Conservation (phyloP, 2,113 vertebrate genomes). For the Cyphomyrus discorhynchus region DNA sequence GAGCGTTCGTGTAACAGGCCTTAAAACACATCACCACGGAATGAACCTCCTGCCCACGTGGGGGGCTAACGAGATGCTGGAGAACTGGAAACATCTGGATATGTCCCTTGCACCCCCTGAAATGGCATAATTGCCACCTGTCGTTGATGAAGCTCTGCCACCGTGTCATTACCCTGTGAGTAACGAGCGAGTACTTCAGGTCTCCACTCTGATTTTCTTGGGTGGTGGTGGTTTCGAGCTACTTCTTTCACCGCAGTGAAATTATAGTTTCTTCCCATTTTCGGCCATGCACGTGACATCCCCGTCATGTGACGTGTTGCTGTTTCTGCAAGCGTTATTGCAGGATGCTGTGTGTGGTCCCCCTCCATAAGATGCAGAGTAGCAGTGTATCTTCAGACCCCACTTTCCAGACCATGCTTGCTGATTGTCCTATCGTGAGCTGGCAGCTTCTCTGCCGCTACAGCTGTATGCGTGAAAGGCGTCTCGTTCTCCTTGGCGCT, state of each 20-base stretch:
- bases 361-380: background rate
- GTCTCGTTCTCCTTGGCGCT: background rate
- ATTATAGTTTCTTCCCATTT: background rate
- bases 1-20: background rate
- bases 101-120: constrained; percentile 14
- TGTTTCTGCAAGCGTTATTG: background rate
- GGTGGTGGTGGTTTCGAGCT: background rate
- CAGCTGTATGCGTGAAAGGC: background rate
- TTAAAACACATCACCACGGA: background rate
- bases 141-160: background rate
- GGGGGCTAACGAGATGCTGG: constrained; percentile 23
- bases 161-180: constrained; percentile 14
- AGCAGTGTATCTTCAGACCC: background rate
- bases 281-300: background rate
- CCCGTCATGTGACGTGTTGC: background rate
- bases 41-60: constrained; percentile 24
- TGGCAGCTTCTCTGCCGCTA: background rate
- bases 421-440: background rate
- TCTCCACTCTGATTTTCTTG: background rate
- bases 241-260: background rate
- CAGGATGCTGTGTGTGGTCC: background rate
- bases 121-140: constrained; percentile 15
- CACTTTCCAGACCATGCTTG: background rate
- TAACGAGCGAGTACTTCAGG: background rate
- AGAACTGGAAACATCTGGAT: constrained; percentile 60